Conservation (phyloP, 2,113 vertebrate genomes). For the Zootoca vivipara region DNA sequence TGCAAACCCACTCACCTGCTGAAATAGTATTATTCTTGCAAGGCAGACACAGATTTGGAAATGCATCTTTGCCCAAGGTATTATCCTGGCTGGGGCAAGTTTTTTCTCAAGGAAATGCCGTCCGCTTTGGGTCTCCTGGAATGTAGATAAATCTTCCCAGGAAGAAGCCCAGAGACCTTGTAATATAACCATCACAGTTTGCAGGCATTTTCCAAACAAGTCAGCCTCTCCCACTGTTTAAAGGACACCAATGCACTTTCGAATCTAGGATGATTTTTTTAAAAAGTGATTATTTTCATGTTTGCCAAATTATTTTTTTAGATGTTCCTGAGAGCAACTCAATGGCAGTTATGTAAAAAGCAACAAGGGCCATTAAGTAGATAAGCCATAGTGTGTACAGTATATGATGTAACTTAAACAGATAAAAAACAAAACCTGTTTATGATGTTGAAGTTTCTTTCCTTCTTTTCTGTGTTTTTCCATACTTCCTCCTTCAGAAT, state of each 20-base stretch:
- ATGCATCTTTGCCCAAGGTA: background rate
- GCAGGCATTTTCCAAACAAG: background rate
- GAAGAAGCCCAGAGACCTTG: background rate
- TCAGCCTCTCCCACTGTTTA: background rate
- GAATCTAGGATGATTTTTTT: background rate
- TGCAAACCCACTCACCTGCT: background rate
- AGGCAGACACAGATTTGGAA: background rate
- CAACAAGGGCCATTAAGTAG: background rate
- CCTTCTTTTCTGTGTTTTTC: slow-evolving; percentile 40
- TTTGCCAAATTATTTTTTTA: background rate
- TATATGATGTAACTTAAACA: slow-evolving; percentile 37
- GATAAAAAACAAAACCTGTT: slow-evolving; percentile 36
- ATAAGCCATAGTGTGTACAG: background rate
- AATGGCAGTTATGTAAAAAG: background rate
- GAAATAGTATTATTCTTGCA: no score
- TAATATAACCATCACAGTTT: background rate
- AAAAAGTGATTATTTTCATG: slow-evolving; percentile 23
- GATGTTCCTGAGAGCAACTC: background rate
- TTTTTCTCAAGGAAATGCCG: background rate
- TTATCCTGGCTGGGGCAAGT: no score
- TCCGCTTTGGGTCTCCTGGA: background rate
- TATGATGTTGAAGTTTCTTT: background rate
- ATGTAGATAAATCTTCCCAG: background rate
- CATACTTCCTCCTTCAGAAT: slow-evolving; percentile 57
- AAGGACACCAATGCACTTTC: slow-evolving; percentile 40